Percentiles rank a stretch among this genome's conserved stretches.
Conservation (phyloP, 1,140 invertebrate genomes). For the Ceratina calcarata region DNA sequence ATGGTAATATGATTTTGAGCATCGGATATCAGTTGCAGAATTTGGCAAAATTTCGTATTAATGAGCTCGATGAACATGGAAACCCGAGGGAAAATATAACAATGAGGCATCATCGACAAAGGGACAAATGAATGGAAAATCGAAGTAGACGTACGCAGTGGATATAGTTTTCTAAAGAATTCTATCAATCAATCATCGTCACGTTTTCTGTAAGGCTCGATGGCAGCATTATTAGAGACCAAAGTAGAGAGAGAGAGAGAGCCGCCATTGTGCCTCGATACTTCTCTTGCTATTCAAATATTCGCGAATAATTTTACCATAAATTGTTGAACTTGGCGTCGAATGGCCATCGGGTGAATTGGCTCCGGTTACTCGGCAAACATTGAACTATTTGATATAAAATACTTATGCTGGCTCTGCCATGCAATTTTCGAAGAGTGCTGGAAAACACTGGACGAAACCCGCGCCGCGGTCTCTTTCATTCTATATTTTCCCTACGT, state of each 20-base stretch:
- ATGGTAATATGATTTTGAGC: too few species aligned
- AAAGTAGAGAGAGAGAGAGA: constrained; percentile 5
- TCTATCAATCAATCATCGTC: constrained; percentile 39
- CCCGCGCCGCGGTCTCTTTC: background rate
- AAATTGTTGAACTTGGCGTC: constrained; percentile 69
- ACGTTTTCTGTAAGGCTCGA: constrained; percentile 9
- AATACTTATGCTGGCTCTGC: constrained; percentile 68
- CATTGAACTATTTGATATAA: constrained; percentile 72
- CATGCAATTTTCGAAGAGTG: constrained; percentile 71
- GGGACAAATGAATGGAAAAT: constrained; percentile 14
- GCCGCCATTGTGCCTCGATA: constrained; percentile 6
- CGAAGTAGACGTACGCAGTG: background rate
- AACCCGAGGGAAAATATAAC: background rate
- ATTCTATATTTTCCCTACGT: constrained; percentile 3
- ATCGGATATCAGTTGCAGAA: background rate
- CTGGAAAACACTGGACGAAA: constrained; percentile 63
- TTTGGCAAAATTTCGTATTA: background rate
- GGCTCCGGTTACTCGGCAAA: constrained; percentile 68
- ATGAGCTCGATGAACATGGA: background rate
- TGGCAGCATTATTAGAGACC: constrained; percentile 19
- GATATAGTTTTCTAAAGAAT: constrained; percentile 28
- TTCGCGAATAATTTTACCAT: constrained; percentile 71
- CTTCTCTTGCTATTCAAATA: constrained; percentile 61
- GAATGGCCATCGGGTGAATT: constrained; percentile 67
- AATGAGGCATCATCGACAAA: background rate